A percentile compares a stretch with the other conserved stretches of the same genome.
Evolutionary conservation across 2,888 invertebrate species (phyloP).

Genomic region (Pristionchus mayeri): DNA sequence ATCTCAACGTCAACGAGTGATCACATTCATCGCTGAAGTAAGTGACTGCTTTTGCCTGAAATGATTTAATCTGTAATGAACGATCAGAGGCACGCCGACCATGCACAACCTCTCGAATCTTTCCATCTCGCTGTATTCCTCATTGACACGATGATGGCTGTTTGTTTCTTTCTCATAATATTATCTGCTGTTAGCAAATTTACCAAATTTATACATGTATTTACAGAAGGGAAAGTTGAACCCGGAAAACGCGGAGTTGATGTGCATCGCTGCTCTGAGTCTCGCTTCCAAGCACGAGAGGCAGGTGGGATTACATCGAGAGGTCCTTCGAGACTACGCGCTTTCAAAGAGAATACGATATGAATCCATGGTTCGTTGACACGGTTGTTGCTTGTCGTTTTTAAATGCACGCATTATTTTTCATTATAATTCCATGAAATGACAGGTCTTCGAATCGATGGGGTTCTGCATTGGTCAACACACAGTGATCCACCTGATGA

Average conservation of each 20-base stretch:
- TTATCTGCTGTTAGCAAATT: background rate
- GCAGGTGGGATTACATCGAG: slow-evolving; percentile 8
- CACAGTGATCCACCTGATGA: slow-evolving; percentile 22
- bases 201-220: too few species aligned
- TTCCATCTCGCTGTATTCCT: slow-evolving; percentile 31
- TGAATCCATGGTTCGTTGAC: background rate
- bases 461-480: background rate
- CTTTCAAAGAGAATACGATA: background rate
- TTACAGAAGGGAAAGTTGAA: background rate
- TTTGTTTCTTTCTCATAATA: background rate
- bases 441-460: slow-evolving; percentile 3
- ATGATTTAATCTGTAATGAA: too few species aligned
- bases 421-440: too few species aligned
- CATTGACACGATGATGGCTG: background rate
- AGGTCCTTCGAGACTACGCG: background rate
- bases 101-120: background rate
- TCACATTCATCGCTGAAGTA: slow-evolving; percentile 36
- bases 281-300: slow-evolving; percentile 24
- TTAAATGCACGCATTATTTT: too few species aligned
- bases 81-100: background rate
- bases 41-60: too few species aligned
- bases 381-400: background rate
- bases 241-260: slow-evolving; percentile 13
- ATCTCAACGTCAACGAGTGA: background rate
- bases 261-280: slow-evolving; percentile 20